phyloP scores from a whole-genome alignment of 2,888 invertebrate species.

The Anoplius nigerrimus region DNA sequence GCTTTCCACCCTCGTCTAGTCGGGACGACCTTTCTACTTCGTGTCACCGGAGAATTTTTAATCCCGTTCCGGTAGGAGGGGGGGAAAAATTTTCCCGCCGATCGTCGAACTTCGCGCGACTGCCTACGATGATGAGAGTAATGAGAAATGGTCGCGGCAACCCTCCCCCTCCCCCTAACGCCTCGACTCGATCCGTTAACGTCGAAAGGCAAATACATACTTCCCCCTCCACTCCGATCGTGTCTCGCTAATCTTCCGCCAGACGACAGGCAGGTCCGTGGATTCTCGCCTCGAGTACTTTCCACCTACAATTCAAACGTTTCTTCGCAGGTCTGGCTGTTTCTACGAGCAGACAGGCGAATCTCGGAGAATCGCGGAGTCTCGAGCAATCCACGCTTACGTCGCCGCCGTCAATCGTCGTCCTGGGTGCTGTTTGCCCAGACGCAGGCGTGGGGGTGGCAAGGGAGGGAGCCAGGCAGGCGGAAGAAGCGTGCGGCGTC shows the following conservation, averaged over 20 bases:
- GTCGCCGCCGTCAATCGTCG: too few relatives aligned
- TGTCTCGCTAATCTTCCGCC: too few relatives aligned
- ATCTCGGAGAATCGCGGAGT: too few relatives aligned
- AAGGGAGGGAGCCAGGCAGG: not conserved
- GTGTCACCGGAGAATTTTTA: not conserved
- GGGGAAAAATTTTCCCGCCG: not conserved
- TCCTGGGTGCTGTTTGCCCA: too few relatives aligned
- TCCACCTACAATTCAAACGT: too few relatives aligned
- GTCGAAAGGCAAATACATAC: too few relatives aligned
- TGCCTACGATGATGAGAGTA: conserved; percentile 4
- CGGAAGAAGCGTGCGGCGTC: not conserved
- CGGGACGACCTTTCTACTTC: not conserved
- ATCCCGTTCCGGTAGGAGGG: not conserved
- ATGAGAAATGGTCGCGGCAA: not conserved
- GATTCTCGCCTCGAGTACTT: too few relatives aligned
- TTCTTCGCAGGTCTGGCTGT: too few relatives aligned
- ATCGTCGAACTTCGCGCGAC: not conserved
- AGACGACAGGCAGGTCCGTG: too few relatives aligned
- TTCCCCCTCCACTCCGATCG: too few relatives aligned
- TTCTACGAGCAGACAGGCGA: not conserved
- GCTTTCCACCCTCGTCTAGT: not conserved
- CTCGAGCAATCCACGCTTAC: too few relatives aligned
- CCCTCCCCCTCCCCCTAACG: not conserved
- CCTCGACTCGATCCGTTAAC: not conserved
- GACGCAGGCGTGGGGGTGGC: not conserved